Percentiles rank a stretch among this genome's conserved stretches.
Conservation (phyloP, 2,113 vertebrate genomes). For the Numenius arquata region DNA sequence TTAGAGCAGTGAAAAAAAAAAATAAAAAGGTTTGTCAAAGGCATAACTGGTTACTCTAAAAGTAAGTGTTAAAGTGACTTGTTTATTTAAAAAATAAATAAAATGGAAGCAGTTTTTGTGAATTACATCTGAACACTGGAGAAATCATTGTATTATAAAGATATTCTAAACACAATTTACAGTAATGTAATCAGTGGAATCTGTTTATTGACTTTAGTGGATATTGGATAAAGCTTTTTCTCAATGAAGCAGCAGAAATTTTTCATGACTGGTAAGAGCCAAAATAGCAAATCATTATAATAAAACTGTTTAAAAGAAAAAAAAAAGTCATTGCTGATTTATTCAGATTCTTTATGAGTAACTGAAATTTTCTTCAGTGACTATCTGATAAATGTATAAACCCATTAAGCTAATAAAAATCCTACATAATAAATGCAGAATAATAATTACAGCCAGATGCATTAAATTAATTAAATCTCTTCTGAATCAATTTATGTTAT, state of each 20-base stretch:
- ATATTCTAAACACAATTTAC: background rate
- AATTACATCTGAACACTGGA: background rate
- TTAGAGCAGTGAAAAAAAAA: background rate
- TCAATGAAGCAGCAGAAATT: slow-evolving; percentile 33
- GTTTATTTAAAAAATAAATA: background rate
- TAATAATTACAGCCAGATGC: slow-evolving; percentile 51
- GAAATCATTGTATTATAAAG: background rate
- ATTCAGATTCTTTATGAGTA: slow-evolving; percentile 14
- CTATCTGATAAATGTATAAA: slow-evolving; percentile 55
- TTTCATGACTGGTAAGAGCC: background rate
- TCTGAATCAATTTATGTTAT: slow-evolving; percentile 39
- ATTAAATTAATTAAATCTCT: slow-evolving; percentile 62
- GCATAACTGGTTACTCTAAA: background rate
- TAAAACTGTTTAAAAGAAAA: background rate
- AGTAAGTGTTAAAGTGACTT: background rate
- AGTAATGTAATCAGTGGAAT: background rate
- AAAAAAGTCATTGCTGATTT: background rate
- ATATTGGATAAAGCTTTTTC: background rate
- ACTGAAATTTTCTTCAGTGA: slow-evolving; percentile 25
- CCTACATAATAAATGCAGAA: slow-evolving; percentile 51
- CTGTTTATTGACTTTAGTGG: background rate
- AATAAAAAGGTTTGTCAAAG: background rate
- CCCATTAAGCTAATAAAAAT: slow-evolving; percentile 62
- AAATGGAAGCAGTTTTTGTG: background rate
- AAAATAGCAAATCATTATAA: slow-evolving; percentile 5